These are phyloP conservation scores for Drosophila kanekoi DNA, from an alignment of 2,888 invertebrate species.

Conservation along the genomic window DNA sequence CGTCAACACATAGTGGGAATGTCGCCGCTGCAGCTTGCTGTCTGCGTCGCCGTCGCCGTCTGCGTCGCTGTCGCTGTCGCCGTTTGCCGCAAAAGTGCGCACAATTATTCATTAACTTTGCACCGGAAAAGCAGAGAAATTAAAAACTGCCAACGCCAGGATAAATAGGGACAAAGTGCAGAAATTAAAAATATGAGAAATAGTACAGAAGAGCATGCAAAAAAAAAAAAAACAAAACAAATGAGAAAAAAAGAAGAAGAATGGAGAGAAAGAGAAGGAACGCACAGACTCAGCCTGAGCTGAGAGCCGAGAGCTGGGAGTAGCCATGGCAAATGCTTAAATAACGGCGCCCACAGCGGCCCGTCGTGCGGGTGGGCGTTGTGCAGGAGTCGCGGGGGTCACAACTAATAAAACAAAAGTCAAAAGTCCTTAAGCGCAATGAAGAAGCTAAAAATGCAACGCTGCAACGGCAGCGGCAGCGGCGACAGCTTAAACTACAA, in stretches of 20 bases:
- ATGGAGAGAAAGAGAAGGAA: conserved; percentile 5
- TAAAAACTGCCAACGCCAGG: conserved; percentile 83
- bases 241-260: conserved; percentile 12
- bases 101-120: conserved; percentile 84
- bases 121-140: conserved; percentile 83
- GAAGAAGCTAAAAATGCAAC: conserved; percentile 81
- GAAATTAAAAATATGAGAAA: conserved; percentile 82
- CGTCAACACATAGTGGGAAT: conserved; percentile 66
- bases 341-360: conserved; percentile 43
- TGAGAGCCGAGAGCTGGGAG: conserved; percentile 34
- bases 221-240: conserved; percentile 18
- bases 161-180: conserved; percentile 82
- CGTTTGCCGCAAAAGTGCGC: conserved; percentile 81
- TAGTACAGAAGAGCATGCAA: conserved; percentile 59
- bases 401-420: conserved; percentile 84
- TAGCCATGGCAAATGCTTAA: conserved; percentile 59
- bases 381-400: conserved; percentile 49
- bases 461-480: conserved; percentile 52
- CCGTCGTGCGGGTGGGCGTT: conserved; percentile 2
- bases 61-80: conserved; percentile 51
- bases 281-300: conserved; percentile 30
- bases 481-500: conserved; percentile 70
- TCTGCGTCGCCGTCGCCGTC: conserved; percentile 10
- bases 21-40: conserved; percentile 45
- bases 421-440: conserved; percentile 84